Evolutionary conservation across 2,797 vertebrate species (phyloP).

Genomic region (Oophaga sylvatica): DNA sequence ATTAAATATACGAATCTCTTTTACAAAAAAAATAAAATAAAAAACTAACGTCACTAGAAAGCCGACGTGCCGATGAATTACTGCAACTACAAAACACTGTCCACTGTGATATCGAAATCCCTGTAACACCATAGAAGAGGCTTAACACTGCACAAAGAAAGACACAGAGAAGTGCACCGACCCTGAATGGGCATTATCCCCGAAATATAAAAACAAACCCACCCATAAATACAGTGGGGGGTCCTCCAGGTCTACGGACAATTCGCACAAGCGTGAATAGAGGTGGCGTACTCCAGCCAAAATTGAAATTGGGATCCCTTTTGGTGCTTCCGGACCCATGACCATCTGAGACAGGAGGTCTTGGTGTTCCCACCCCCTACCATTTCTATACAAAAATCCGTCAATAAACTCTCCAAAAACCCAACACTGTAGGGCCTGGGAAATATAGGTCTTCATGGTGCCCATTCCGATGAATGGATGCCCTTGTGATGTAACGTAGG

Average conservation of each 20-base stretch:
- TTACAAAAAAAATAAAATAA: slow-evolving; percentile 36
- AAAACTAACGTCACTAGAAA: slow-evolving; percentile 31
- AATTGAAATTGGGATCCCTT: background rate
- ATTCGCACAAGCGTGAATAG: background rate
- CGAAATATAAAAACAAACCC: background rate
- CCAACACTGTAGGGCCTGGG: too few relatives aligned
- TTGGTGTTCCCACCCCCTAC: background rate
- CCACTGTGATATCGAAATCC: slow-evolving; percentile 31
- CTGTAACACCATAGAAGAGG: slow-evolving; percentile 29
- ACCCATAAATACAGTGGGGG: background rate
- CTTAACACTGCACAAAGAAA: slow-evolving; percentile 31
- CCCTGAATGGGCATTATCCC: background rate
- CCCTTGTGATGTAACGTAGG: too few relatives aligned
- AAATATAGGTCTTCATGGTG: too few relatives aligned
- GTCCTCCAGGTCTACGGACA: background rate
- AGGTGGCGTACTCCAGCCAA: background rate
- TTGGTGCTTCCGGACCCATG: background rate
- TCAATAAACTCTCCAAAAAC: too few relatives aligned
- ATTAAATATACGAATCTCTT: slow-evolving; percentile 34
- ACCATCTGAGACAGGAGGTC: background rate
- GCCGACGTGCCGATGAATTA: slow-evolving; percentile 18
- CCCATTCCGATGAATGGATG: too few relatives aligned
- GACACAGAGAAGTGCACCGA: slow-evolving; percentile 11
- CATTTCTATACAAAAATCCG: too few relatives aligned
- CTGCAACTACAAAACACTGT: slow-evolving; percentile 45